These are phyloP conservation scores for Erinaceus europaeus DNA, from an alignment of 2,113 vertebrate species.

Conservation along the genomic window DNA sequence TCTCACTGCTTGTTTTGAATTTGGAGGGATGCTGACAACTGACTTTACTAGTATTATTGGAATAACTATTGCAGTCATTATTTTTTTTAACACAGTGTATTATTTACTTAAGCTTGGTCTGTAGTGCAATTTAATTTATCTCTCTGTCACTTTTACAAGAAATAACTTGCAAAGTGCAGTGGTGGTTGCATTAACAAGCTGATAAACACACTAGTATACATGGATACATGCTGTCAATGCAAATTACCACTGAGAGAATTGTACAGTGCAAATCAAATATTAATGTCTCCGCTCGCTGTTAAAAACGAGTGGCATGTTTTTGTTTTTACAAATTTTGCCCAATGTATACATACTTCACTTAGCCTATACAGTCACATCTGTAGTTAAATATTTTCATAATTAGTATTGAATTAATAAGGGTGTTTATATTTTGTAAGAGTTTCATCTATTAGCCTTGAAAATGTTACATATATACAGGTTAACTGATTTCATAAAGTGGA, in stretches of 20 bases:
- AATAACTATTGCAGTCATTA: constrained; percentile 42
- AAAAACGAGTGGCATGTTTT: neutral
- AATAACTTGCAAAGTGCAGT: neutral
- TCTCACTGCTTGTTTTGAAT: constrained; percentile 39
- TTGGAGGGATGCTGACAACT: constrained; percentile 50
- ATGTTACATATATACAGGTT: neutral
- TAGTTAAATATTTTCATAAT: neutral
- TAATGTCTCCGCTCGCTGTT: neutral
- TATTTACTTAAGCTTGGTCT: constrained; percentile 61
- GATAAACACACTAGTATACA: neutral
- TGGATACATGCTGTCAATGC: neutral
- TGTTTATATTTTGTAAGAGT: neutral
- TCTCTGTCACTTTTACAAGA: constrained; percentile 20
- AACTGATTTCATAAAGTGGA: neutral
- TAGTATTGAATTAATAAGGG: neutral
- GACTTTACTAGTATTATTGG: constrained; percentile 23
- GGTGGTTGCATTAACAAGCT: constrained; percentile 12
- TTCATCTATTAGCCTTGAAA: neutral
- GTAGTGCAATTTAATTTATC: neutral
- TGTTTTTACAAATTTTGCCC: too few species aligned
- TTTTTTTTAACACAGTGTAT: constrained; percentile 17
- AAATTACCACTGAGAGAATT: neutral
- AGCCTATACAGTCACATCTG: neutral
- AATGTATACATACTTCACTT: neutral
- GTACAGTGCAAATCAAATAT: neutral